Evolutionary conservation across 2,888 invertebrate species (phyloP), one percentile per base, ranked within the genome.

Genomic region (Pomacea canaliculata): DNA sequence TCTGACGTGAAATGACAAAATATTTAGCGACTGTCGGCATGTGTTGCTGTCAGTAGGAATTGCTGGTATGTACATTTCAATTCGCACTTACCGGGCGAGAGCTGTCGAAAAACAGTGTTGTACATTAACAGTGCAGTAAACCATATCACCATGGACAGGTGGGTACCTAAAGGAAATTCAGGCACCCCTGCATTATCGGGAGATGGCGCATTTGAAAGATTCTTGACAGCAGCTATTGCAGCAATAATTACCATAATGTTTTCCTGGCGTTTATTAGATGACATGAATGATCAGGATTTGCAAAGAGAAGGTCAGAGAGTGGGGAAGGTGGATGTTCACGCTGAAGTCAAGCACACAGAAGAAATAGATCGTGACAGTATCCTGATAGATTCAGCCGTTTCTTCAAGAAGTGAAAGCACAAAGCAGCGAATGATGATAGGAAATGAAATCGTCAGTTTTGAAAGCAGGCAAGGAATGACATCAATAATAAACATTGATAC

Each of bases 171-270:
- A 66, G 75, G 77, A n/a, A 48, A 51, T n/a, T 51, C 70, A 8
- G 48, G 48, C 0, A 51, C 18, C 16, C 0, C 51, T 1, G 71
- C 70, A 0, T 73, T 82, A 12, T 77, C 82, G 49, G 85, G 83
- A 49, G 85, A 83, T 66, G 88, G 89, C 49, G 87, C 89, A 0
- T 89, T 89, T 75, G 89, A 89, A 78, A 76, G 89, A n/a, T 89
- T 89, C 71, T 80, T 89, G 9, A 86, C 89, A 3, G 88, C 89
- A 0, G 89, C 89, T 37, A 82, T 89, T 23, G 89, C 88, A 16
- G 86, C 89, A 0, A 89, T 89, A 13, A 85, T 89, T 13, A 89
- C 89, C 8, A 88, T 89, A 7, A 86, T 89, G 81, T 89, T 89
- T 76, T 89, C 89, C 0, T 89, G 89, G 89, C 78, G 88, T 51